Base-by-base conservation (phyloP, 2,113 vertebrate species). In the Hiodon alosoides region DNA sequence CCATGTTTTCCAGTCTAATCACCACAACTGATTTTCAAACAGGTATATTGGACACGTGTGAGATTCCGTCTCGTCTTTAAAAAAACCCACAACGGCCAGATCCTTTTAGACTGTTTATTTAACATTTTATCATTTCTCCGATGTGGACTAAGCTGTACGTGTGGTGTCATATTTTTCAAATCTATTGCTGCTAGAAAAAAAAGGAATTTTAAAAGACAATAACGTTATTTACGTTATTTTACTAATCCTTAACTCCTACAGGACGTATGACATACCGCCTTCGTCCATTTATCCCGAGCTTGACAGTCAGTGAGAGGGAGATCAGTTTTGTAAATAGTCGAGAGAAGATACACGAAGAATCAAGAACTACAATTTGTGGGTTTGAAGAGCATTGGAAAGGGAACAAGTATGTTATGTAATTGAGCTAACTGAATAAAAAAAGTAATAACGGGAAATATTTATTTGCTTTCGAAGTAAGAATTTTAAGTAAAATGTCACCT, bases 171-270 rank as follows among this genome's bases (percentile, higher is more conserved):
- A 53, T 9, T n/a, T 13, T 4, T 4, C 7, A 70, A 13, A 52
- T 51, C 50, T 52, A 69, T 52, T 69, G 50, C n/a, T n/a, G 48
- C 16, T 50, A 50, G 52, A 69, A 16, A 50, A 54, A 54, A 54
- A 69, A 69, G 17, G 11, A 31, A 55, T 69, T 55, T 11, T 69
- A 55, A 5, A 53, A 13, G 68, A 31, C 68, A 17, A 4, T 52
- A 14, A 69, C 50, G 52, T 17, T 69, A 55, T 69, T 69, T 69
- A n/a, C n/a, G n/a, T n/a, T n/a, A n/a, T n/a, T n/a, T n/a, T n/a
- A 69, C 68, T 69, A 9, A 16, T 7, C 54, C 54, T 58, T 47
- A 59, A 31, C 53, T 57, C 47, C 55, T 58, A 8, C 8, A 55
- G 52, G 54, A 17, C n/a, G 17, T 54, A 14, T 17, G 50, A 11